Evolutionary conservation across 2,113 vertebrate species (phyloP).

Genomic region (Corythaixoides concolor): DNA sequence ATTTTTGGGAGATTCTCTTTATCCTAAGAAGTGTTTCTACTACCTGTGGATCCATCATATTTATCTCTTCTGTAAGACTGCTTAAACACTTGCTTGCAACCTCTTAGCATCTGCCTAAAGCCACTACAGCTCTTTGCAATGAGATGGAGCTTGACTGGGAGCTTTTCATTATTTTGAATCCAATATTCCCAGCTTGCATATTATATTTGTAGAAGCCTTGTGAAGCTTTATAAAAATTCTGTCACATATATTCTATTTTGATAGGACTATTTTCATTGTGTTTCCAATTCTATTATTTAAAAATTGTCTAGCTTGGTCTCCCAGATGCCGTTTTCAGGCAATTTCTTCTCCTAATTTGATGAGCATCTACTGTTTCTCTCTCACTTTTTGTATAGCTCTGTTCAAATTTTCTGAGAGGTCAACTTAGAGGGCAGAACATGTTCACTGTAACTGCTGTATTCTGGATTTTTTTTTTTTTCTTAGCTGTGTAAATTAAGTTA

Average conservation of each 20-base stretch:
- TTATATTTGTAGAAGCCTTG: slow-evolving; percentile 4
- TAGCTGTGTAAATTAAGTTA: slow-evolving; percentile 26
- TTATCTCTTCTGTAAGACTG: slow-evolving; percentile 11
- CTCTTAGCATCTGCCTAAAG: slow-evolving; percentile 46
- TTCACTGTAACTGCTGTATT: background rate
- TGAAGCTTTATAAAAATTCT: slow-evolving; percentile 52
- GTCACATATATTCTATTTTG: slow-evolving; percentile 25
- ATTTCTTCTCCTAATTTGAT: slow-evolving; percentile 41
- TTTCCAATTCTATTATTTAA: slow-evolving; percentile 41
- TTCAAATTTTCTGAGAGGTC: slow-evolving; percentile 30
- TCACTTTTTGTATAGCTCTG: background rate
- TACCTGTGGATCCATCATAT: background rate
- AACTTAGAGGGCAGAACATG: slow-evolving; percentile 25
- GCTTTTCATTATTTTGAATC: slow-evolving; percentile 52
- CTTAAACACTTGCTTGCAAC: slow-evolving; percentile 28
- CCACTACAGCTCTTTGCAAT: slow-evolving; percentile 1
- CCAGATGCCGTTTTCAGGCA: background rate
- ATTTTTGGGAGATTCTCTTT: slow-evolving; percentile 7
- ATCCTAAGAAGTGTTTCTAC: background rate
- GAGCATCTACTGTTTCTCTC: background rate
- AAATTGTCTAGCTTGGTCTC: background rate
- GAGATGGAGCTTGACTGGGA: slow-evolving; percentile 28
- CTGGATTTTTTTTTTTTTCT: background rate
- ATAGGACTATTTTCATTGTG: slow-evolving; percentile 39
- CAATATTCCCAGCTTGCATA: slow-evolving; percentile 44